Evolutionary conservation across 1,140 invertebrate genomes (phyloP), one percentile per base, ranked within the genome.

Genomic region (Calliopsis andreniformis): DNA sequence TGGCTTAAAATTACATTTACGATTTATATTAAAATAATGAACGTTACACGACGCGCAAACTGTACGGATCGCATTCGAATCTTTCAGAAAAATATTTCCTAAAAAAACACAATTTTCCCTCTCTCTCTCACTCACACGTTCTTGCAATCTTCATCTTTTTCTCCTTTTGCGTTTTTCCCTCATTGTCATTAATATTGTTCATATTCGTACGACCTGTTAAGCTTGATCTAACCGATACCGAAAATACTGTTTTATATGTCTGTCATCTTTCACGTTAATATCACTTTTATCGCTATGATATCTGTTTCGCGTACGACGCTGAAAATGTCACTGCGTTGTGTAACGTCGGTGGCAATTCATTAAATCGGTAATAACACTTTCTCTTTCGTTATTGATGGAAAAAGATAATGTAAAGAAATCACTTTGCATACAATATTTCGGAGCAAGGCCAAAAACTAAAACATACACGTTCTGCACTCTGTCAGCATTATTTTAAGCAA

Each of bases 1-100:
- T 25, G 5, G 12, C 20, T 70, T 70, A 47, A n/a, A 49, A 18
- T 47, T 70, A 70, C 42, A 70, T 28, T 61, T 61, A 45, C 8
- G 16, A 18, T 70, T 61, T 61, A 70, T 70, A 70, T 61, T 70
- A 70, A 70, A 70, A 61, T 61, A 70, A 70, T 61, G 12, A 70
- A 49, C 42, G 18, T 70, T 61, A 49, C n/a, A n/a, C 23, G 20
- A 25, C 42, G 18, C 42, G 20, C 16, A 35, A 61, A 35, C 32
- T 30, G n/a, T 56, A 56, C 5, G 51, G 35, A 56, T 56, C 25
- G 35, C 66, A 56, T 68, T 68, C 25, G 18, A 56, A n/a, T 68
- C 14, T 61, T 7, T 61, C 68, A 70, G 42, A 61, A 70, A 70
- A 70, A 61, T 70, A 70, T 61, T 35, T 35, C 20, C 49, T 55